Base-by-base conservation (phyloP, 2,113 vertebrate species). In the Callaeas wilsoni region DNA sequence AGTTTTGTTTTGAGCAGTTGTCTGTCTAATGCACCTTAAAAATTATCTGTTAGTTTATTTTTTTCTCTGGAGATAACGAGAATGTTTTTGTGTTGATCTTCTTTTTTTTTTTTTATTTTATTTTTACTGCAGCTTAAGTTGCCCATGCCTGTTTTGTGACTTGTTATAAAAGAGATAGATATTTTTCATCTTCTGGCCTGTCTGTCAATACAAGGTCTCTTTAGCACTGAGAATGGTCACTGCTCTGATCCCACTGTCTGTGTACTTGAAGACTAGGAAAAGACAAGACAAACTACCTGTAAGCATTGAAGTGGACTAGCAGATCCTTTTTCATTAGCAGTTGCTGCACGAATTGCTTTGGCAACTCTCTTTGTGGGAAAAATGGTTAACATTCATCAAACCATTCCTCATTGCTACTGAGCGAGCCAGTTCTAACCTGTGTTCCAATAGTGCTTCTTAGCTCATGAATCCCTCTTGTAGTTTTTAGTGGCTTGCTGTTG, bases 381-480 rank as follows among this genome's bases (percentile, higher is more conserved):
- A 92, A 75, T 37, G 0, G 20, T 44, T 42, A 29, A 42, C 0
- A 9, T 44, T 75, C 20, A 47, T 52, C 30, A 65, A 65, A 41
- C 21, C 8, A 13, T 86, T 75, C 35, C 50, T 62, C 15, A 9
- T 7, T 47, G 41, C n/a, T 50, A 9, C 17, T n/a, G 67, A 56
- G 23, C 1, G 11, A 83, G 20, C 10, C 26, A 25, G 33, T 12
- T 41, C 22, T 27, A 27, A 37, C 13, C 1, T 17, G 15, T 7
- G 5, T 56, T 75, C 62, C 81, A 65, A 9, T 6, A n/a, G 30
- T 5, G 15, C 15, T 56, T 30, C 42, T 60, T 41, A 65, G 62
- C 15, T 37, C 1, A 1, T 32, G 29, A 26, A n/a, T 56, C 7
- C 3, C 26, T 60, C 33, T 64, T 3, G 0, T 7, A 15, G 17